phyloP scores from a whole-genome alignment of 2,888 invertebrate species.

The Zootermopsis nevadensis region DNA sequence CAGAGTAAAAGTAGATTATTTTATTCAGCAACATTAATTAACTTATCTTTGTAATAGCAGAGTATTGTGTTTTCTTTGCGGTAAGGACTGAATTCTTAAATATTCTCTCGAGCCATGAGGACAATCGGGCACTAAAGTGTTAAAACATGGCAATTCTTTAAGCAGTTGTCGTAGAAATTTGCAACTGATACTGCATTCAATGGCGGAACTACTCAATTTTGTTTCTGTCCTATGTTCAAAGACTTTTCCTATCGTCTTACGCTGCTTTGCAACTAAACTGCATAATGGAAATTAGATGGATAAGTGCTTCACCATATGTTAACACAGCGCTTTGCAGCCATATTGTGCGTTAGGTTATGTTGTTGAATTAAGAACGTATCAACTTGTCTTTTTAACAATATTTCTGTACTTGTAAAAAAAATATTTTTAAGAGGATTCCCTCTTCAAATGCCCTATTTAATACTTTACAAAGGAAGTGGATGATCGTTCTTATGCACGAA shows the following conservation, averaged over 20 bases:
- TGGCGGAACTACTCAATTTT: too few species aligned
- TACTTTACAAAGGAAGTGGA: background rate
- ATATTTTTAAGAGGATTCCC: slow-evolving; percentile 5
- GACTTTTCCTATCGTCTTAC: background rate
- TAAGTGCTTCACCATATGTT: background rate
- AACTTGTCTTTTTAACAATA: slow-evolving; percentile 13
- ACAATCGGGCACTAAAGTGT: too few species aligned
- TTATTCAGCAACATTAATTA: too few species aligned
- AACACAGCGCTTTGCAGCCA: background rate
- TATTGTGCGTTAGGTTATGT: background rate
- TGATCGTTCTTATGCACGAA: background rate
- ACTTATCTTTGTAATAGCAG: too few species aligned
- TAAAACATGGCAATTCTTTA: too few species aligned
- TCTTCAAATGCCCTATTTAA: slow-evolving; percentile 4
- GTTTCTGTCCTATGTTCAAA: too few species aligned
- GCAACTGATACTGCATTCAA: too few species aligned
- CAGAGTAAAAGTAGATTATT: too few species aligned
- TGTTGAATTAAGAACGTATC: slow-evolving; percentile 9
- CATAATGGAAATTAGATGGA: background rate
- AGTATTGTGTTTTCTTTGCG: too few species aligned
- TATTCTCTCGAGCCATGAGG: too few species aligned
- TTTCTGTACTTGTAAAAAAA: background rate
- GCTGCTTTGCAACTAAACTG: background rate
- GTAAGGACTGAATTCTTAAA: too few species aligned
- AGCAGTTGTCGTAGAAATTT: too few species aligned